phyloP scores from a whole-genome alignment of 2,113 vertebrate genomes.

The Nothoprocta pentlandii region DNA sequence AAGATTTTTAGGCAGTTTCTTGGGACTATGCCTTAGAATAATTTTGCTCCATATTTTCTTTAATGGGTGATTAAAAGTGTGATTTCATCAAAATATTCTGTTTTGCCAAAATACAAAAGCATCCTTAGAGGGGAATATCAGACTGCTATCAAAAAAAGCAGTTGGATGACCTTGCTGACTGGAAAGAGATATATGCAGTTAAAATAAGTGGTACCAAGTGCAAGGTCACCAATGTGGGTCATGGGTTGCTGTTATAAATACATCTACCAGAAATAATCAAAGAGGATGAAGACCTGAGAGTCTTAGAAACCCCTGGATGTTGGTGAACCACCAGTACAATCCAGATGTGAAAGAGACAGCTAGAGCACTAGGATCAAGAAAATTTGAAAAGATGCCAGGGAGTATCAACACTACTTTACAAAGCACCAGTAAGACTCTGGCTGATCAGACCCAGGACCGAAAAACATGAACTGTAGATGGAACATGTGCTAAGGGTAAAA shows the following conservation, averaged over 20 bases:
- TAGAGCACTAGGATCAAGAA: neutral
- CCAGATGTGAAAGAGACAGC: neutral
- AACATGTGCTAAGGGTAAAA: neutral
- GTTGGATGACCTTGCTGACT: neutral
- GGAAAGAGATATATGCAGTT: neutral
- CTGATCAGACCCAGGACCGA: neutral
- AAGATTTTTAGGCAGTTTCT: neutral
- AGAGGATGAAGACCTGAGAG: neutral
- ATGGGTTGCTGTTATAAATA: neutral
- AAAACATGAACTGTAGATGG: neutral
- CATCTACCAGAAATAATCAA: neutral
- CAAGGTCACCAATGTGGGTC: neutral
- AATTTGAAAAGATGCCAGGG: neutral
- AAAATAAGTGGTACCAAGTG: neutral
- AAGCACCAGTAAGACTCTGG: neutral
- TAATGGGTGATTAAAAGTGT: neutral
- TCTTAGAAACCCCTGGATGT: neutral
- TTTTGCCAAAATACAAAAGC: neutral
- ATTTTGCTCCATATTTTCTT: neutral
- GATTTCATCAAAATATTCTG: neutral
- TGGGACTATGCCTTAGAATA: neutral
- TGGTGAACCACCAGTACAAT: neutral
- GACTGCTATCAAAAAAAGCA: neutral
- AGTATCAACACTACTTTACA: neutral
- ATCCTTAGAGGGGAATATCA: neutral